phyloP scores from a whole-genome alignment of 1,140 invertebrate genomes.

The Eurosta solidaginis region DNA sequence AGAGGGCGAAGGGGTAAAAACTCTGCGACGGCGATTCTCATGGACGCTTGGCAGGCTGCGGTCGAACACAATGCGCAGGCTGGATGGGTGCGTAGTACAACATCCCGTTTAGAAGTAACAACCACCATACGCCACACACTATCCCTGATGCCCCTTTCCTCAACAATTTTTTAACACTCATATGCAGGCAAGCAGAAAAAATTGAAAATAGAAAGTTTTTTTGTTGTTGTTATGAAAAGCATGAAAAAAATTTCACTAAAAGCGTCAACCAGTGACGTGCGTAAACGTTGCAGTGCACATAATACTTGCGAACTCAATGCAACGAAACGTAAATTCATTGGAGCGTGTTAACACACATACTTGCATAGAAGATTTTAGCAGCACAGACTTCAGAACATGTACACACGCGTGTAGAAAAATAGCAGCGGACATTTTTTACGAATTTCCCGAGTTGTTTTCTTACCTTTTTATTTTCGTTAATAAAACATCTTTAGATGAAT shows the following conservation, averaged over 20 bases:
- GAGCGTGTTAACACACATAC: not conserved
- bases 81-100: not conserved
- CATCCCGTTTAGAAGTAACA: not conserved
- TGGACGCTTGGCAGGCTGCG: not conserved
- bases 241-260: conserved; percentile 20
- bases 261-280: conserved; percentile 7
- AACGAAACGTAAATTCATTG: not conserved
- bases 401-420: too few relatives aligned
- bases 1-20: not conserved
- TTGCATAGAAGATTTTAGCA: too few relatives aligned
- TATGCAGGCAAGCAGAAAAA: not conserved
- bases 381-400: too few relatives aligned
- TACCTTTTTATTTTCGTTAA: too few relatives aligned
- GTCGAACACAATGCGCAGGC: not conserved
- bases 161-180: not conserved
- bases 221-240: not conserved
- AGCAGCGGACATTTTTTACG: too few relatives aligned
- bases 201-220: not conserved
- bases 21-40: not conserved
- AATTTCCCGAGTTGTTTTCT: too few relatives aligned
- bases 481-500: too few relatives aligned
- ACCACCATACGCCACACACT: too few relatives aligned
- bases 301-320: not conserved
- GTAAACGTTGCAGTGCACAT: not conserved
- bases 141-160: too few relatives aligned